Evolutionary conservation across 2,888 invertebrate species (phyloP), one percentile per base, ranked within the genome.

Genomic region (Ectemnius continuus): DNA sequence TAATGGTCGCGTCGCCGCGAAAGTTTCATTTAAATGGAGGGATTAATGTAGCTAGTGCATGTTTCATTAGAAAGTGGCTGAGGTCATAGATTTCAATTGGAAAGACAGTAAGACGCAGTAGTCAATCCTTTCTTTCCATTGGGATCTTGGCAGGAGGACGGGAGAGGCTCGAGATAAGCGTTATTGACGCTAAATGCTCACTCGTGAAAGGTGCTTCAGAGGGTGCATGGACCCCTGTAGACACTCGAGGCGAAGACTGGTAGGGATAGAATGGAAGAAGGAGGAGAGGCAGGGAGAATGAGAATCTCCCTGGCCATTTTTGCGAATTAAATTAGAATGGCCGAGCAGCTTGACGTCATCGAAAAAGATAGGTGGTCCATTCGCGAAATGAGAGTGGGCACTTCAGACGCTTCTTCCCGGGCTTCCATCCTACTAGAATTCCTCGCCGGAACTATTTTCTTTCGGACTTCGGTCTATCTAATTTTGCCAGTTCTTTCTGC

Each of bases 321-420:
- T 70, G 36, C 28, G 63, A 75, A 75, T 75, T 67, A 70, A 76
- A 76, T 76, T 75, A 67, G 70, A 61, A 64, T 58, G 45, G 36
- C 62, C 57, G 23, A 28, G 18, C 52, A 56, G 61, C 66, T 70
- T 70, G 70, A 70, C 70, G 75, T 70, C 66, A 62, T 11, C 61
- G 46, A 48, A 67, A 74, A 64, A 63, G 46, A 47, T 28, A 36
- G 36, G 63, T 57, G 48, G 70, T 48, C 60, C 75, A 64, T 75
- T 63, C 66, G 70, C 60, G 48, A 67, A 75, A 76, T 76, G 67
- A 75, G 70, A 76, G 60, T 67, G 75, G 36, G 36, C 11, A 66
- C 59, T 14, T 20, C 58, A 14, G 59, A 18, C 47, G 62, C 66
- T 58, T 52, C 36, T 58, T 48, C 60, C 60, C 46, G 11, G 28